Evolutionary conservation across 2,113 vertebrate species (phyloP), one percentile per base, ranked within the genome.

Genomic region (Reinhardtius hippoglossoides): DNA sequence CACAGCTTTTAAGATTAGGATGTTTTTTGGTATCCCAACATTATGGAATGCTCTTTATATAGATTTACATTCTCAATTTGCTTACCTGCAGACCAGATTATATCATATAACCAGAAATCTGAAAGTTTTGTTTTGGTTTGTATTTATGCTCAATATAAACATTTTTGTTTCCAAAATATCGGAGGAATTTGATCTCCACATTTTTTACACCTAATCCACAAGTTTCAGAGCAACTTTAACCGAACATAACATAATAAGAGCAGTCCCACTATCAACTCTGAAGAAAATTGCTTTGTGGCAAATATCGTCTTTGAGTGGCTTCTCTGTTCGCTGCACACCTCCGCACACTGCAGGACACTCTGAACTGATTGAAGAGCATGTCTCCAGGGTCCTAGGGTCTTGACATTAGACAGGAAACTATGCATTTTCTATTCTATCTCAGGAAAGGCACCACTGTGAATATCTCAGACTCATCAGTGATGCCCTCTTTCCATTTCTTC

Each of bases 381-480:
- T 74, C 63, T 64, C 42, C 10, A 2, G 23, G 50, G 75, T 64
- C 2, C n/a, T 21, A 40, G 66, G 57, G 60, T 69, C 60, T 67
- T 74, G 16, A 81, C 79, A 52, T 52, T 24, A 23, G 35, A 20
- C 24, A 42, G 14, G 37, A 78, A 76, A 63, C 20, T 23, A 61
- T 15, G 67, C 24, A 46, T 80, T 76, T 79, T 76, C 56, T 63
- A 24, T 81, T 82, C 57, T 5, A 16, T 69, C 59, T 73, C 46
- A 55, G 2, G 16, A 35, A 21, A 77, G 57, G 20, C 71, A 62
- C 59, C 59, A 18, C 72, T 68, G 62, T 67, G 84, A 87, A 89
- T 87, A 82, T 76, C 46, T 67, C 48, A 35, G 60, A 21, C 63
- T 83, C 66, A 82, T 90, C 87, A 83, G 48, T 23, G 57, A 54